Base-by-base conservation (phyloP, 2,797 vertebrate species). In the Sparus aurata region DNA sequence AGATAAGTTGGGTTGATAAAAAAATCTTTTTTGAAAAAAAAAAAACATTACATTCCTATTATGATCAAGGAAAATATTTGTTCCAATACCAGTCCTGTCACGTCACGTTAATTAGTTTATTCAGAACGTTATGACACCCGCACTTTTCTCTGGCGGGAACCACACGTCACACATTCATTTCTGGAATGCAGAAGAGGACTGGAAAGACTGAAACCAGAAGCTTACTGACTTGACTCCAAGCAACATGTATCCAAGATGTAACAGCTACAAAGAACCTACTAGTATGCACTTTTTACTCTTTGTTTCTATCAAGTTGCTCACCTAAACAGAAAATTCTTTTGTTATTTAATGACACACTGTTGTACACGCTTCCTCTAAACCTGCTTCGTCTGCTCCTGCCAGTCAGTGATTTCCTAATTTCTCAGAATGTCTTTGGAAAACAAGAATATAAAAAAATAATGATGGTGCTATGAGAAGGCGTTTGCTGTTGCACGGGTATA, bases 201-300 rank as follows among this genome's bases (percentile, higher is more conserved):
- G 53, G 62, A 83, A 67, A 68, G 25, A 72, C 54, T 69, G 1
- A 61, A 59, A 59, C 0, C 55, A 34, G 6, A 67, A n/a, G n/a
- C 12, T 34, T 16, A 12, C 0, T 25, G 9, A 47, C 18, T 30
- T 25, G 10, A 66, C 58, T 25, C n/a, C 17, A 23, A 18, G 49
- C 4, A 41, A 55, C 25, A 54, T 45, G 46, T 52, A 25, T 63
- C 18, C n/a, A 38, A 70, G 27, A 15, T 55, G 45, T 25, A 23
- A 72, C 10, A 47, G 4, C 38, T n/a, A 58, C 18, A 57, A 45
- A 43, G 27, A 13, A 47, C 7, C 25, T 1, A 17, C 11, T 6
- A 22, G 5, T 41, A 3, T n/a, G 18, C 1, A 2, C 18, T 15
- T 57, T 38, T 49, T 2, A 20, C 12, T 4, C 11, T 46, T 47